Evolutionary conservation across 2,888 invertebrate genomes (phyloP).

Genomic region (Epicampocera succincta): DNA sequence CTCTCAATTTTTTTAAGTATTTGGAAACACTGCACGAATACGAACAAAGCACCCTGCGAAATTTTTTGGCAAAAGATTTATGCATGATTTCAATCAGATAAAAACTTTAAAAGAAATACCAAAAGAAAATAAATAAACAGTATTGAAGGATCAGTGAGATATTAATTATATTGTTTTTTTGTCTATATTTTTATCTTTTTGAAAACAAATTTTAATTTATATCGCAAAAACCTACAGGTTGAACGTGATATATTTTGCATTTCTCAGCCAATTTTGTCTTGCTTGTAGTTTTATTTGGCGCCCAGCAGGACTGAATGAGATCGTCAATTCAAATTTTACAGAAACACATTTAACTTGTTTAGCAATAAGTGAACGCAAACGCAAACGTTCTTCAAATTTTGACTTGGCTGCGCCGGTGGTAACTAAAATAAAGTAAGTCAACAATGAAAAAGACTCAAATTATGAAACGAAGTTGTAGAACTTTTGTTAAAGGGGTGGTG

Average conservation of each 20-base stretch:
- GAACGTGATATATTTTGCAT: conserved; percentile 4
- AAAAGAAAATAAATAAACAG: conserved; percentile 66
- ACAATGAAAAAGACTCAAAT: too few relatives aligned
- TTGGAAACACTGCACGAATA: conserved; percentile 35
- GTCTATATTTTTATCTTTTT: conserved; percentile 33
- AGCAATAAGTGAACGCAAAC: too few relatives aligned
- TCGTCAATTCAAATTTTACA: too few relatives aligned
- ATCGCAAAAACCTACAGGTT: conserved; percentile 9
- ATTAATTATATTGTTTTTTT: conserved; percentile 62
- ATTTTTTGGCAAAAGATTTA: conserved; percentile 66
- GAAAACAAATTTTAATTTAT: conserved; percentile 47
- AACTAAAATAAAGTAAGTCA: too few relatives aligned
- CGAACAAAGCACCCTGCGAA: conserved; percentile 30
- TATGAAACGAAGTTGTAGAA: too few relatives aligned
- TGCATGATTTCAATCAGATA: conserved; percentile 69
- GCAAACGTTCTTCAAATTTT: too few relatives aligned
- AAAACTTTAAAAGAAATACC: conserved; percentile 48
- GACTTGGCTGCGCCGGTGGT: too few relatives aligned
- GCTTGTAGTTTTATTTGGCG: too few relatives aligned
- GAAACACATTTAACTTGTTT: too few relatives aligned
- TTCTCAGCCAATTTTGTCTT: too few relatives aligned
- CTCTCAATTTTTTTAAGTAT: neutral
- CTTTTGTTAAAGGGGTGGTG: too few relatives aligned
- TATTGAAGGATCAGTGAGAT: conserved; percentile 68
- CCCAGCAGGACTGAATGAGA: too few relatives aligned